phyloP scores from a whole-genome alignment of 2,797 vertebrate genomes.

The Hephaestus fuliginosus region DNA sequence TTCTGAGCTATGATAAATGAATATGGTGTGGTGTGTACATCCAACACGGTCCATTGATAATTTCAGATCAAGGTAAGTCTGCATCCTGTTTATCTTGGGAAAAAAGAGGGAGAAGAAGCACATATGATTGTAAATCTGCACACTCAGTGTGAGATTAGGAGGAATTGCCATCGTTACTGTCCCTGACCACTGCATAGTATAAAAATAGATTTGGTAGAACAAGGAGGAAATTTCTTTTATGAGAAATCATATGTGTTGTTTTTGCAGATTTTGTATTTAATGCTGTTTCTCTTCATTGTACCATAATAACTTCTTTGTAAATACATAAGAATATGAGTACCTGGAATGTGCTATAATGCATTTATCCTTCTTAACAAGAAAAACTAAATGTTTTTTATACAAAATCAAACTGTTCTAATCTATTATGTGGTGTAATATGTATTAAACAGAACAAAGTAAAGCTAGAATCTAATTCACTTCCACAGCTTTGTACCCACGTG shows the following conservation, averaged over 20 bases:
- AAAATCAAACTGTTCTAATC: slow-evolving; percentile 29
- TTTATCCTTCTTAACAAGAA: slow-evolving; percentile 25
- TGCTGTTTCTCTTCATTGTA: slow-evolving; percentile 36
- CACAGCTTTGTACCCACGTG: slow-evolving; percentile 33
- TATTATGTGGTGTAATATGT: slow-evolving; percentile 1
- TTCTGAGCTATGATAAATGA: slow-evolving; percentile 32
- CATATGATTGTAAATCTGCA: slow-evolving; percentile 50
- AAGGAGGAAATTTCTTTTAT: background rate
- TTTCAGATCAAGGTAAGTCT: slow-evolving; percentile 61
- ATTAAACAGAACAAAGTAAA: slow-evolving; percentile 35
- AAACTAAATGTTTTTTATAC: slow-evolving; percentile 28
- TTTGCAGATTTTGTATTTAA: slow-evolving; percentile 55
- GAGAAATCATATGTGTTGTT: slow-evolving; percentile 29
- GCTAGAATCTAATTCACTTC: slow-evolving; percentile 12
- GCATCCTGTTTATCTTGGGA: slow-evolving; percentile 28
- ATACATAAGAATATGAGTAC: slow-evolving; percentile 35
- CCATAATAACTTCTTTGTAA: slow-evolving; percentile 45
- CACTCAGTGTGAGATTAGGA: slow-evolving; percentile 9
- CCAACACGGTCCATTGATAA: slow-evolving; percentile 54
- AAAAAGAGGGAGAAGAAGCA: slow-evolving; percentile 37
- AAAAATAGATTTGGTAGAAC: slow-evolving; percentile 15
- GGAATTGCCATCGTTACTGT: slow-evolving; percentile 9
- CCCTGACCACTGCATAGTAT: background rate
- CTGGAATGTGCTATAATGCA: slow-evolving; percentile 1
- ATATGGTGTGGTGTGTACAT: slow-evolving; percentile 16